Conservation (phyloP, 2,888 invertebrate genomes). For the Ashinkailepas kermadecensis region DNA sequence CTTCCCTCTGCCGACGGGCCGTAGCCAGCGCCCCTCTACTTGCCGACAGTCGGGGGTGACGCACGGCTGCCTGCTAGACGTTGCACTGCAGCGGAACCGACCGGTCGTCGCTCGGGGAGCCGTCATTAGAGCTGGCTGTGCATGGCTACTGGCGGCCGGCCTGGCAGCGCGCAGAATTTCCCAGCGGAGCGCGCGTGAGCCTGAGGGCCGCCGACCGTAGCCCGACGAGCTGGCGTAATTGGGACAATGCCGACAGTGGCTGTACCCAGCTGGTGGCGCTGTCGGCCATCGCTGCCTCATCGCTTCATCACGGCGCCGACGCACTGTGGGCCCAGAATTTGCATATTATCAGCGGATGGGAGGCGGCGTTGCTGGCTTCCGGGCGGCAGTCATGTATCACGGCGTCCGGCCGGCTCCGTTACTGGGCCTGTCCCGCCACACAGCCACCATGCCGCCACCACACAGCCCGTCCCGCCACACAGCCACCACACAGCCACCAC, state of each 20-base stretch:
- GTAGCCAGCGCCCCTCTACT: too few species aligned
- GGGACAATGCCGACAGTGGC: neutral
- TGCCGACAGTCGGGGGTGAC: too few species aligned
- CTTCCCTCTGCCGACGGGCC: too few species aligned
- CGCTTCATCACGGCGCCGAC: neutral
- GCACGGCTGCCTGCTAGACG: too few species aligned
- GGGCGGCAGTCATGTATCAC: neutral
- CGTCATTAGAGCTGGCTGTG: neutral
- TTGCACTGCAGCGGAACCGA: too few species aligned
- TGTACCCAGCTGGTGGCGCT: neutral
- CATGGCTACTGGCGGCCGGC: neutral
- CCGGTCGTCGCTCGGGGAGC: too few species aligned
- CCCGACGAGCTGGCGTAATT: neutral
- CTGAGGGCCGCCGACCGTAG: neutral
- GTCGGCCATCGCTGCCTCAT: neutral
- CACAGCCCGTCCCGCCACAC: too few species aligned
- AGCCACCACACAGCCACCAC: too few species aligned
- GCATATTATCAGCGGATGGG: conserved; percentile 10
- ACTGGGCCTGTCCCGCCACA: too few species aligned
- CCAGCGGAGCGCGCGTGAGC: neutral
- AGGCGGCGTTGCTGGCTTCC: neutral
- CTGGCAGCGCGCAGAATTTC: neutral
- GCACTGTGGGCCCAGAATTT: neutral
- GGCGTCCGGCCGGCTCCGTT: neutral
- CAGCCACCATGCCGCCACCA: too few species aligned